phyloP scores from a whole-genome alignment of 1,140 invertebrate genomes.

The Diorhabda carinulata region DNA sequence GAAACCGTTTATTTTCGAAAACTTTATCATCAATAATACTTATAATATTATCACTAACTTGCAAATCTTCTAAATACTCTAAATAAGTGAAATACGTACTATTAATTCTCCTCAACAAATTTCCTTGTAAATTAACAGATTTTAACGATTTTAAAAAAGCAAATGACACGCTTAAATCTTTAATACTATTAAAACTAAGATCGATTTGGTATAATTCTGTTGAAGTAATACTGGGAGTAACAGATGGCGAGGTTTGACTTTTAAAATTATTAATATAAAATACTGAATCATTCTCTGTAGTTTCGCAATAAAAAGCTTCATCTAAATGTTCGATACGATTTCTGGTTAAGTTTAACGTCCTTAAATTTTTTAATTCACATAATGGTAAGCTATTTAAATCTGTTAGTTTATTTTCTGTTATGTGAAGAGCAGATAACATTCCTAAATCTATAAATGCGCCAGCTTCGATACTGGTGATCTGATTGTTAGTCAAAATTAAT shows the following conservation, averaged over 20 bases:
- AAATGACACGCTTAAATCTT: slow-evolving; percentile 24
- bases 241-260: background rate
- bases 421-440: slow-evolving; percentile 32
- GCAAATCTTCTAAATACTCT: slow-evolving; percentile 20
- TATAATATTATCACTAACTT: slow-evolving; percentile 21
- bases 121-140: slow-evolving; percentile 25
- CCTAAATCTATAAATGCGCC: slow-evolving; percentile 26
- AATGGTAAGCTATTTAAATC: slow-evolving; percentile 29
- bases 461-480: slow-evolving; percentile 21
- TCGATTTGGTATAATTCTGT: slow-evolving; percentile 28
- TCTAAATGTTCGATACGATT: slow-evolving; percentile 26
- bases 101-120: slow-evolving; percentile 26
- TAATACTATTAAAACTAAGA: slow-evolving; percentile 37
- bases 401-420: slow-evolving; percentile 33
- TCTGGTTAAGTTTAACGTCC: slow-evolving; percentile 25
- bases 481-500: slow-evolving; percentile 33
- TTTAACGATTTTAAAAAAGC: slow-evolving; percentile 27
- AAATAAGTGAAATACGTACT: slow-evolving; percentile 17
- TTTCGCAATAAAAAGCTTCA: slow-evolving; percentile 17
- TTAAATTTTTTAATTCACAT: slow-evolving; percentile 31
- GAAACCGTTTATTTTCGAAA: slow-evolving; percentile 20
- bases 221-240: slow-evolving; percentile 8
- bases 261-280: slow-evolving; percentile 16
- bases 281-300: background rate
- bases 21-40: slow-evolving; percentile 20